Percentiles rank a stretch among this genome's conserved stretches.
Evolutionary conservation across 2,888 invertebrate genomes (phyloP).

Genomic region (Tricholauxania praeusta): DNA sequence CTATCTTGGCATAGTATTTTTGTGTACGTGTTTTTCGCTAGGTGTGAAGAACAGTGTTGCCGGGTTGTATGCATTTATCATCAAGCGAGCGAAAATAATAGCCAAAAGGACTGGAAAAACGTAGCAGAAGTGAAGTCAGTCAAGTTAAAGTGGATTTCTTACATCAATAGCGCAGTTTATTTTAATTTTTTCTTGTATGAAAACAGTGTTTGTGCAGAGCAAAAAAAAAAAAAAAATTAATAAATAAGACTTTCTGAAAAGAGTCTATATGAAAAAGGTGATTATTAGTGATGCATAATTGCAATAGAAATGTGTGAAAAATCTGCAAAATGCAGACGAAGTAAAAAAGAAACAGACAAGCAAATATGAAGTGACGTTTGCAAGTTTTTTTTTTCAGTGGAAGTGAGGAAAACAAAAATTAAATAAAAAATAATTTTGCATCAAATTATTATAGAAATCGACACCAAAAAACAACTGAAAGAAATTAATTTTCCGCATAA

Average conservation of each 20-base stretch:
- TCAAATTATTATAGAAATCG: background rate
- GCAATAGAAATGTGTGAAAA: background rate
- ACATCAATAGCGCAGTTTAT: background rate
- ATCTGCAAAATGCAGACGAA: slow-evolving; percentile 17
- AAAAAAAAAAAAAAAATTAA: background rate
- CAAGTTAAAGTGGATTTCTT: background rate
- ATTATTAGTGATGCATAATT: slow-evolving; percentile 6
- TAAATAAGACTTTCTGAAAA: background rate
- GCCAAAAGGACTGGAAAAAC: slow-evolving; percentile 12
- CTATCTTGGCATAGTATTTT: no score
- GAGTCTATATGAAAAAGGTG: slow-evolving; percentile 25
- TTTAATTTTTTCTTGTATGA: slow-evolving; percentile 27
- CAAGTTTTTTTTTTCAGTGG: slow-evolving; percentile 19
- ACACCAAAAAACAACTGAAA: background rate
- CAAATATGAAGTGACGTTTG: slow-evolving; percentile 31
- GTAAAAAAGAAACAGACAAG: background rate
- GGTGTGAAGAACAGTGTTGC: background rate
- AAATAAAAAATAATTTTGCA: slow-evolving; percentile 6
- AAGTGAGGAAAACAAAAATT: slow-evolving; percentile 18
- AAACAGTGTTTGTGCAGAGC: slow-evolving; percentile 18
- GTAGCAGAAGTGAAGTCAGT: slow-evolving; percentile 33
- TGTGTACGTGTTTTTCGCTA: background rate
- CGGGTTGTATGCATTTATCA: background rate
- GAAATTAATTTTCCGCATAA: slow-evolving; percentile 11
- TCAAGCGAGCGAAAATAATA: background rate